Conservation (phyloP, 2,888 invertebrate genomes). For the Meta bourneti region DNA sequence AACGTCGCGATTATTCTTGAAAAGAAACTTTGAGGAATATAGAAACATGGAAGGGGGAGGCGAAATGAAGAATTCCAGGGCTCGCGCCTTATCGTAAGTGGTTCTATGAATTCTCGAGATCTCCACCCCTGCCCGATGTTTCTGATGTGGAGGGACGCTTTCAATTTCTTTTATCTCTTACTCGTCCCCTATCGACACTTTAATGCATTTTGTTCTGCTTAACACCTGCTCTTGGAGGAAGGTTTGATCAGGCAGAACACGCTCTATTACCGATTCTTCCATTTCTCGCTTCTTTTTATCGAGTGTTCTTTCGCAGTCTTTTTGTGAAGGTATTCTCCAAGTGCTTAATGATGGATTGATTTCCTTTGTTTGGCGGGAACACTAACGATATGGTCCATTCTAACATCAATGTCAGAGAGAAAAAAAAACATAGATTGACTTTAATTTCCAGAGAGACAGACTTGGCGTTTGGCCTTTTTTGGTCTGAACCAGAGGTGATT, state of each 20-base stretch:
- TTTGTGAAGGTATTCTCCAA: no score
- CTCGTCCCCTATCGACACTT: constrained; percentile 61
- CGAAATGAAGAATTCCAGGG: constrained; percentile 5
- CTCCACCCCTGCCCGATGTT: not conserved
- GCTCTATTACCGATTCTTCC: no score
- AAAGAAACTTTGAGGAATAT: constrained; percentile 28
- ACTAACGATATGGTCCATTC: no score
- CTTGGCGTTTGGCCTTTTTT: no score
- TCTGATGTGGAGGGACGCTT: not conserved
- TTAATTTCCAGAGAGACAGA: no score
- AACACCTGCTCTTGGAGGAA: constrained; percentile 37
- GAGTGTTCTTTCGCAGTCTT: no score
- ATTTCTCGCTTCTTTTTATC: no score
- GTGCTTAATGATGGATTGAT: no score
- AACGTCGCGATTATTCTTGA: constrained; percentile 38
- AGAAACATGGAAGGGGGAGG: constrained; percentile 14
- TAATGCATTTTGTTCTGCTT: constrained; percentile 58
- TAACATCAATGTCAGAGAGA: no score
- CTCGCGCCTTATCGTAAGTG: constrained; percentile 65
- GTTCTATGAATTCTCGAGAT: constrained; percentile 60
- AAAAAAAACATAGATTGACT: no score
- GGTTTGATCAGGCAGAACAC: constrained; percentile 2
- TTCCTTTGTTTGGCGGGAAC: no score
- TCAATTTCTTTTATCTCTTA: constrained; percentile 32
- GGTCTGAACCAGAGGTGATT: no score